A percentile compares a stretch with the other conserved stretches of the same genome.
phyloP scores from a whole-genome alignment of 2,888 invertebrate genomes.

The Nomada ferruginata region DNA sequence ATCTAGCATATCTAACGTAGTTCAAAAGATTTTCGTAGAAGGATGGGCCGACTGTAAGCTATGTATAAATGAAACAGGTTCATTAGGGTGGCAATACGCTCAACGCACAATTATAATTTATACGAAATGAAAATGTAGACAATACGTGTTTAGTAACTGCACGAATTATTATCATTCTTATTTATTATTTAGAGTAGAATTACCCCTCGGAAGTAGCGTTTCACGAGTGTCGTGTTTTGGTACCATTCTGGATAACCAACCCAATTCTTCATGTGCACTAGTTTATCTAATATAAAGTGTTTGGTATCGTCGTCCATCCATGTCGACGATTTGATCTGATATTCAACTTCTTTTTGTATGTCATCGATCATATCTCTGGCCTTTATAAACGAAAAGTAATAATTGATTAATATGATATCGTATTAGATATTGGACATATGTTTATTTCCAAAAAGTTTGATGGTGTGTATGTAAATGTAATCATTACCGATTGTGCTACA shows the following conservation, averaged over 20 bases:
- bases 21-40: constrained; percentile 58
- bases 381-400: constrained; percentile 63
- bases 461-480: neutral
- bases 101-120: neutral
- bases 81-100: neutral
- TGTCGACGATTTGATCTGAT: constrained; percentile 84
- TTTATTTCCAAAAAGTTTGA: neutral
- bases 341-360: constrained; percentile 85
- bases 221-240: constrained; percentile 84
- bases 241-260: constrained; percentile 87
- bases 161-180: neutral
- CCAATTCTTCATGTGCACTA: constrained; percentile 84
- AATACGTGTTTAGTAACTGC: neutral
- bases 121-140: neutral
- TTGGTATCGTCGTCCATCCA: constrained; percentile 87
- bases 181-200: constrained; percentile 64
- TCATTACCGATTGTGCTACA: constrained; percentile 44
- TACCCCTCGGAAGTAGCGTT: constrained; percentile 85
- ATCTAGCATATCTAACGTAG: constrained; percentile 26
- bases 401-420: neutral
- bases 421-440: neutral
- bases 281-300: constrained; percentile 85
- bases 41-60: constrained; percentile 59
- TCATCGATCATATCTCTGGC: constrained; percentile 85
- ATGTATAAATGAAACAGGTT: neutral